Conservation (phyloP, 2,113 vertebrate genomes). For the Equus quagga region DNA sequence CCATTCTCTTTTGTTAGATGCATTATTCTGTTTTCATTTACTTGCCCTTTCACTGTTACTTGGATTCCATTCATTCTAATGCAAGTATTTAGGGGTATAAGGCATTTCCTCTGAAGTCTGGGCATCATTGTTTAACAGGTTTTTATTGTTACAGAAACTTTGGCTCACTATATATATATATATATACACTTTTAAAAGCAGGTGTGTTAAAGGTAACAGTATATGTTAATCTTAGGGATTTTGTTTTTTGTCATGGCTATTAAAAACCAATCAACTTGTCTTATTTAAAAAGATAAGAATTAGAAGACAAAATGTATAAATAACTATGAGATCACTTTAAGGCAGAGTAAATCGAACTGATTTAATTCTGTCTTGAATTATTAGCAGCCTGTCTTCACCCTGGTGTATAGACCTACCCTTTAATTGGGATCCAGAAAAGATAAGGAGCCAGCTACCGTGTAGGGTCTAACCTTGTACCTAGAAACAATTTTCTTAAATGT, state of each 20-base stretch:
- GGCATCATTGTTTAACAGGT: background rate
- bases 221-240: background rate
- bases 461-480: background rate
- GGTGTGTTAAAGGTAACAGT: background rate
- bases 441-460: background rate
- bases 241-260: slow-evolving; percentile 3
- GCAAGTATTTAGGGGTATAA: background rate
- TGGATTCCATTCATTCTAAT: background rate
- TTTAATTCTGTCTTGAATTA: background rate
- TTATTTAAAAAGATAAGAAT: background rate
- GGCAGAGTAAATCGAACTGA: background rate
- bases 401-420: background rate
- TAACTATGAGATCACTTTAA: background rate
- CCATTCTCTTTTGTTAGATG: background rate
- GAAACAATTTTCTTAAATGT: background rate
- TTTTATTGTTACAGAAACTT: slow-evolving; percentile 13
- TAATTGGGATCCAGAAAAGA: background rate
- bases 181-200: background rate
- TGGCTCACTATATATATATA: background rate
- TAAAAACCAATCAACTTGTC: background rate
- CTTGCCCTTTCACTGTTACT: background rate
- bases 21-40: background rate
- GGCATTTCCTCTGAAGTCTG: background rate
- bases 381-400: background rate
- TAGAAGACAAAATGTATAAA: background rate